Evolutionary conservation across 1,140 invertebrate genomes (phyloP), one percentile per base, ranked within the genome.

Genomic region (Aradophagus sp.): DNA sequence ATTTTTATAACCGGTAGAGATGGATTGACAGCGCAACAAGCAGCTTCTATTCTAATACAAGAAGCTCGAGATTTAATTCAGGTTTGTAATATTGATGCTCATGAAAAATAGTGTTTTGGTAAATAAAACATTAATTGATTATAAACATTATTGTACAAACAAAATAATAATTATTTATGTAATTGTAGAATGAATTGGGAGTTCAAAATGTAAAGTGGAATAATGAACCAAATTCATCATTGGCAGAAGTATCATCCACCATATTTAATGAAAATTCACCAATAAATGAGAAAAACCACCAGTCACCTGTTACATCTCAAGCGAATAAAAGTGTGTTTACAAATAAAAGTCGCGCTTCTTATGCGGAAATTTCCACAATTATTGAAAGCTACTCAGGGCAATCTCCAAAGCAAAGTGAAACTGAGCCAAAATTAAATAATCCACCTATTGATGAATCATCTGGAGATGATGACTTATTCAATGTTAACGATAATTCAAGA

Each of bases 1-100:
- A 88, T 97, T 55, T 97, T 93, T 88, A 90, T 98, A 14, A 93
- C 91, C 1, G 95, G 95, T 10, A 90, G 89, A 80, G 89, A 91
- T 76, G 93, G 91, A 13, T 86, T 97, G 50, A 95, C 94, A 26
- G 91, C 93, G 32, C 87, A 86, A 56, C 91, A 97, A 84, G 95
- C 95, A 11, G 94, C 96, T 12, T 77, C 87, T 53, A 85, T 94
- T 39, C 87, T 98, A 2, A 91, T 98, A 26, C 72, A 87, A 23
- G 94, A 97, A 85, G 95, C 96, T 11, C 89, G 93, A 75, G 83
- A 78, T 74, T 79, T 89, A 19, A 87, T 90, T 70, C 86, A 89
- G 73, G 88, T 53, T 34, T 13, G 6, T 14, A 13, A 14, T n/a
- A n/a, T n/a, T n/a, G n/a, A n/a, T n/a, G n/a, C n/a, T n/a, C n/a